Percentiles rank a stretch among this genome's conserved stretches.
phyloP scores from a whole-genome alignment of 2,113 vertebrate species.

The Tragelaphus imberbis region DNA sequence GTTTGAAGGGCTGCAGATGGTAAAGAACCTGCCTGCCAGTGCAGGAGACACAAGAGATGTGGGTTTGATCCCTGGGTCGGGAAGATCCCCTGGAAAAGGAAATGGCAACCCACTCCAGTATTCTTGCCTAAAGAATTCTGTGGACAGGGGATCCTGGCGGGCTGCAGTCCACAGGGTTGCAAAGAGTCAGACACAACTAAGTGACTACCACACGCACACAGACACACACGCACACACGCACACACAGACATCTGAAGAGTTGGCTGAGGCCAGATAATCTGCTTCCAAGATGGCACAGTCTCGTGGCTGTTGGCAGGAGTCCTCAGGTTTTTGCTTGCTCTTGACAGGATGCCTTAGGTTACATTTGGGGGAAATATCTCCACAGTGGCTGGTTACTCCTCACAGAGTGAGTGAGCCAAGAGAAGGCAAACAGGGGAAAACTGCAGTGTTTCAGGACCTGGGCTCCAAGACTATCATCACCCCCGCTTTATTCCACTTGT shows the following conservation, averaged over 20 bases:
- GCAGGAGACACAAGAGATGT: not conserved
- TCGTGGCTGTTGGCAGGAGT: not conserved
- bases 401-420: not conserved
- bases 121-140: not conserved
- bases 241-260: not conserved
- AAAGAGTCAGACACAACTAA: not conserved
- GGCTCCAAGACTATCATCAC: too few species aligned
- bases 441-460: not conserved
- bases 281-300: not conserved
- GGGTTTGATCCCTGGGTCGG: not conserved
- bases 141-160: not conserved
- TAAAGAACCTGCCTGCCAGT: not conserved
- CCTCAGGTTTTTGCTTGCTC: not conserved
- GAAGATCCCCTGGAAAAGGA: not conserved
- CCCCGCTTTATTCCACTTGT: not conserved
- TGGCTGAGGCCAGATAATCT: not conserved
- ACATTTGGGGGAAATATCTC: not conserved
- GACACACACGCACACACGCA: not conserved
- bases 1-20: not conserved
- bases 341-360: not conserved
- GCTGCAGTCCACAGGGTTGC: rapidly evolving
- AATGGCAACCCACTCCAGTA: not conserved
- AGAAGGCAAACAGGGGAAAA: not conserved
- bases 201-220: not conserved
- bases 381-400: not conserved